These are phyloP conservation scores for Ateles fusciceps DNA, from an alignment of 2,797 vertebrate genomes.

Conservation along the genomic window DNA sequence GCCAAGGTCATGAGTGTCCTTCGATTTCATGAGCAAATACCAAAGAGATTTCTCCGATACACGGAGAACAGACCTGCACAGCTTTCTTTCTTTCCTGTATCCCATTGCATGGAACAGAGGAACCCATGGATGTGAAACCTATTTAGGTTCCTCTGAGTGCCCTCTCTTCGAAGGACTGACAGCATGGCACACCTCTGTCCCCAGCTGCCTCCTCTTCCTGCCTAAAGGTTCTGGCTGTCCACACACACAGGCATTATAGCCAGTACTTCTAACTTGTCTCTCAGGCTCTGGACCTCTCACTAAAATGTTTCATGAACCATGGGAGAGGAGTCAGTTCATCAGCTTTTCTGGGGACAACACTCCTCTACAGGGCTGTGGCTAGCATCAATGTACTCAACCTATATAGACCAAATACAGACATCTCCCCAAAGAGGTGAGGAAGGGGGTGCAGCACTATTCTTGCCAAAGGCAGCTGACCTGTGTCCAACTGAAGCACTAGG, in stretches of 20 bases:
- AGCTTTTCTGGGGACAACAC: background rate
- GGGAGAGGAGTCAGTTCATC: no score
- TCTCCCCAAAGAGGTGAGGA: background rate
- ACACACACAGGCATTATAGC: background rate
- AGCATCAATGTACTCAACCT: background rate
- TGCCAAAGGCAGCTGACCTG: background rate
- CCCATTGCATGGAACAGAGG: no score
- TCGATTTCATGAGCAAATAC: background rate
- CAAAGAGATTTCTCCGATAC: background rate
- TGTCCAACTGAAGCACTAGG: background rate
- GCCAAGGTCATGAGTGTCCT: background rate
- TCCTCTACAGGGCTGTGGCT: background rate
- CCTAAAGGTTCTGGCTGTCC: rapidly evolving
- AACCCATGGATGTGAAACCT: background rate
- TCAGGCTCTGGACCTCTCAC: background rate
- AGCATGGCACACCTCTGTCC: background rate
- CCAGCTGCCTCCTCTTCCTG: no score
- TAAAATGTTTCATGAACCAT: rapidly evolving
- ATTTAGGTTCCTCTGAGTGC: rapidly evolving
- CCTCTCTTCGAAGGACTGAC: background rate
- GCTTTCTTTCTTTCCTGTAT: background rate
- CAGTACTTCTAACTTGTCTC: rapidly evolving
- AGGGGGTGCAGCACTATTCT: rapidly evolving
- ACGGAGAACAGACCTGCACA: background rate
- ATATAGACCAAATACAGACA: background rate